These are phyloP conservation scores for Lichenostomus cassidix DNA, from an alignment of 2,113 vertebrate species.

Conservation along the genomic window DNA sequence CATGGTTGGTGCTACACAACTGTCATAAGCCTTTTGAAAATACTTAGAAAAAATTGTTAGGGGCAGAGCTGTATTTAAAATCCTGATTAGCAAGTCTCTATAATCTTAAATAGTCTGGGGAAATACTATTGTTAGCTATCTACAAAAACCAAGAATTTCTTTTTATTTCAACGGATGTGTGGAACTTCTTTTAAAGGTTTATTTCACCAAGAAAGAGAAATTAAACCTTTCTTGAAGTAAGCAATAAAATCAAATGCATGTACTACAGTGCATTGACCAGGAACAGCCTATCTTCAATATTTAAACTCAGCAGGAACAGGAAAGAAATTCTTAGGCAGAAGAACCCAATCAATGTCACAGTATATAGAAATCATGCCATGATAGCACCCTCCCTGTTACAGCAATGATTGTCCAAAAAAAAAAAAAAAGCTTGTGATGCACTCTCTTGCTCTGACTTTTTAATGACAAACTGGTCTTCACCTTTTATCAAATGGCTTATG, in stretches of 20 bases:
- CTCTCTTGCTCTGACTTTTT: background rate
- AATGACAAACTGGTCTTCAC: background rate
- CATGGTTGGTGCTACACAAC: background rate
- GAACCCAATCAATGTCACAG: background rate
- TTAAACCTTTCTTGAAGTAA: background rate
- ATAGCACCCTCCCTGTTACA: background rate
- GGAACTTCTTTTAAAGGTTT: background rate
- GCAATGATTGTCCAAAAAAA: background rate
- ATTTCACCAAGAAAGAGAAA: background rate
- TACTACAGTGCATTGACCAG: background rate
- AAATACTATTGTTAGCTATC: background rate
- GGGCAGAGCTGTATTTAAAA: background rate
- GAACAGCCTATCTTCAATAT: background rate
- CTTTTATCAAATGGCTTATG: background rate
- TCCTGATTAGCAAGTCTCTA: background rate
- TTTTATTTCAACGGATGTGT: background rate
- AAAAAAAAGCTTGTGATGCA: background rate
- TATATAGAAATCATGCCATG: background rate
- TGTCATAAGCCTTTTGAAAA: background rate
- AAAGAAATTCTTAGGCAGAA: background rate
- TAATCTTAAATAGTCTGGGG: background rate
- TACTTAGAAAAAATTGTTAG: background rate
- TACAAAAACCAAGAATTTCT: background rate
- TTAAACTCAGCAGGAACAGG: background rate
- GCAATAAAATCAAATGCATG: background rate